phyloP scores from a whole-genome alignment of 2,888 invertebrate genomes.

The Fragum fragum region DNA sequence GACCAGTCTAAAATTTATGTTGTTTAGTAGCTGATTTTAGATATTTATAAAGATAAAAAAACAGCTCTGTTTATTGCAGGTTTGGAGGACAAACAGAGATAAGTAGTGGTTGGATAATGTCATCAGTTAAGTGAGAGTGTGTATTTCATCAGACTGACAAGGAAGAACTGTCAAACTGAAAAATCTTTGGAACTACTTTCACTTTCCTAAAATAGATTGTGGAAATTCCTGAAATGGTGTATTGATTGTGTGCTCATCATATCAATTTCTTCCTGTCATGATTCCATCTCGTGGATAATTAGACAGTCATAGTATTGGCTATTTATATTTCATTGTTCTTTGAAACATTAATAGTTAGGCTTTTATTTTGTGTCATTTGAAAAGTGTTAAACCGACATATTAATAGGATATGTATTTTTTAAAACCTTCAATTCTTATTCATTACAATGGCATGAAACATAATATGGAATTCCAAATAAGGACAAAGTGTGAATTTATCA shows the following conservation, averaged over 20 bases:
- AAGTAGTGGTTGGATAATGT: neutral
- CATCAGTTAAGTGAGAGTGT: neutral
- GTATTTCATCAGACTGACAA: neutral
- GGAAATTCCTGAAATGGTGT: neutral
- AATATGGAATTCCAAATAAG: neutral
- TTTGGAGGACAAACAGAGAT: neutral
- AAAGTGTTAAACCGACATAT: too few relatives aligned
- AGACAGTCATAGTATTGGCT: too few relatives aligned
- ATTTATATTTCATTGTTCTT: too few relatives aligned
- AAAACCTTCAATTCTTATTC: neutral
- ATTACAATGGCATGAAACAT: neutral
- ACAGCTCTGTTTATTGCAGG: neutral
- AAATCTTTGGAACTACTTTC: neutral
- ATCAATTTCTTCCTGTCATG: too few relatives aligned
- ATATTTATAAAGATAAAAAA: too few relatives aligned
- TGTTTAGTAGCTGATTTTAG: too few relatives aligned
- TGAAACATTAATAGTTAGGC: too few relatives aligned
- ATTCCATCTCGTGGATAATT: too few relatives aligned
- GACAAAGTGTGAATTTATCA: neutral
- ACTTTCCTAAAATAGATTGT: neutral
- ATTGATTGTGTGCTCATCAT: neutral
- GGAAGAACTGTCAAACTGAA: neutral
- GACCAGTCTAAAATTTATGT: too few relatives aligned
- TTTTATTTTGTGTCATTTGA: too few relatives aligned
- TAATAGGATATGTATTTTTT: neutral